A percentile compares a stretch with the other conserved stretches of the same genome.
Conservation (phyloP, 2,113 vertebrate genomes). For the Tragelaphus scriptus region DNA sequence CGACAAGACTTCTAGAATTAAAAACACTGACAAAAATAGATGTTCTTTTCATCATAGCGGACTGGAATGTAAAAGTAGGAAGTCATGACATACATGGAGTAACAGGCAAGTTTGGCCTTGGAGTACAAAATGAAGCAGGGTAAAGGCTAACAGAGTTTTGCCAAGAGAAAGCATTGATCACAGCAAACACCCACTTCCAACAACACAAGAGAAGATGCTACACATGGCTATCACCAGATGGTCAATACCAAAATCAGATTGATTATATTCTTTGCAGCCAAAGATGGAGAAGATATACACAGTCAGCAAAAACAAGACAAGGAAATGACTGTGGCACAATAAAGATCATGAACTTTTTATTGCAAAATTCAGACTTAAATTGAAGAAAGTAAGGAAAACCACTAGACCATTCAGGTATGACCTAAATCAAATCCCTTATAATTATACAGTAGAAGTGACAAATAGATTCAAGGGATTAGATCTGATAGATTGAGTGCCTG, state of each 20-base stretch:
- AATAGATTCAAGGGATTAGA: neutral
- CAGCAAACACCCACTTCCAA: neutral
- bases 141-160: neutral
- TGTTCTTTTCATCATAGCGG: neutral
- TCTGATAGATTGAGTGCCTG: neutral
- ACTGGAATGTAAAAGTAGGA: neutral
- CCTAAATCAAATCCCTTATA: neutral
- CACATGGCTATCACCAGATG: neutral
- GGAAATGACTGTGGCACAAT: neutral
- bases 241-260: neutral
- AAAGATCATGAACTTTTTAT: neutral
- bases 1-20: neutral
- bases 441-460: neutral
- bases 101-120: neutral
- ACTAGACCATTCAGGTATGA: neutral
- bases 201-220: neutral
- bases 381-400: neutral
- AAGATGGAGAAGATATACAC: neutral
- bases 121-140: neutral
- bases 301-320: neutral
- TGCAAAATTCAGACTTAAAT: neutral
- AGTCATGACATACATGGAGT: neutral
- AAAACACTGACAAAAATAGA: neutral
- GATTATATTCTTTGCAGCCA: neutral
- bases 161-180: neutral